Evolutionary conservation across 2,888 invertebrate genomes (phyloP).

Genomic region (Furcula furcula): DNA sequence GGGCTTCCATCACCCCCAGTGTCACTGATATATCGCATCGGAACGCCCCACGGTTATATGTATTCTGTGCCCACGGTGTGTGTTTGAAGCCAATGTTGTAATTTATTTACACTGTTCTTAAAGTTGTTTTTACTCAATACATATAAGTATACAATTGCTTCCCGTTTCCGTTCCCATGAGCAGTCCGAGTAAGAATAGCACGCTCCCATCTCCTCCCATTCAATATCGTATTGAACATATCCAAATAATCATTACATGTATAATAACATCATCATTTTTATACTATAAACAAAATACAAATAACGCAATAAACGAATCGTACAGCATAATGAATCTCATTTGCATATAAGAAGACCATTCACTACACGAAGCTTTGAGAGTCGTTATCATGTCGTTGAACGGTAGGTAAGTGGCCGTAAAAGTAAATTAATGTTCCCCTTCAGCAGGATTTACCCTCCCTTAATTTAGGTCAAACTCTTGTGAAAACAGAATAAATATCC

Average conservation of each 20-base stretch:
- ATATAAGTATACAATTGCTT: no score
- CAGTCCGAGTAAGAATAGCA: no score
- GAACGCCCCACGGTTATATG: slow-evolving; percentile 16
- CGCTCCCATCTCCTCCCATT: no score
- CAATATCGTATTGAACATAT: no score
- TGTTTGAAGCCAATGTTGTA: no score
- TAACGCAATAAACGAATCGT: slow-evolving; percentile 22
- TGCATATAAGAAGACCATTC: slow-evolving; percentile 29
- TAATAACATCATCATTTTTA: no score
- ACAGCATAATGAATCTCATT: slow-evolving; percentile 24
- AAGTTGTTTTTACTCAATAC: no score
- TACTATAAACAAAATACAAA: slow-evolving; percentile 4
- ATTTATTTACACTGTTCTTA: slow-evolving; percentile 9
- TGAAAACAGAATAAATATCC: slow-evolving; percentile 33
- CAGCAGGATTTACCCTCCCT: slow-evolving; percentile 31
- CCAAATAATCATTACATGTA: no score
- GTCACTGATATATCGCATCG: slow-evolving; percentile 25
- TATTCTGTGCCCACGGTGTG: no score
- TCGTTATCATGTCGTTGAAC: slow-evolving; percentile 50
- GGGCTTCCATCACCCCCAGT: slow-evolving; percentile 28
- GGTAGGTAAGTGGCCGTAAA: slow-evolving; percentile 50
- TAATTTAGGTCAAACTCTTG: slow-evolving; percentile 51
- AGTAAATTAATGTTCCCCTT: slow-evolving; percentile 50
- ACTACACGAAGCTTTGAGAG: slow-evolving; percentile 27
- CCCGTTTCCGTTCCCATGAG: no score